phyloP scores from a whole-genome alignment of 2,113 vertebrate species.

The Aythya baeri region DNA sequence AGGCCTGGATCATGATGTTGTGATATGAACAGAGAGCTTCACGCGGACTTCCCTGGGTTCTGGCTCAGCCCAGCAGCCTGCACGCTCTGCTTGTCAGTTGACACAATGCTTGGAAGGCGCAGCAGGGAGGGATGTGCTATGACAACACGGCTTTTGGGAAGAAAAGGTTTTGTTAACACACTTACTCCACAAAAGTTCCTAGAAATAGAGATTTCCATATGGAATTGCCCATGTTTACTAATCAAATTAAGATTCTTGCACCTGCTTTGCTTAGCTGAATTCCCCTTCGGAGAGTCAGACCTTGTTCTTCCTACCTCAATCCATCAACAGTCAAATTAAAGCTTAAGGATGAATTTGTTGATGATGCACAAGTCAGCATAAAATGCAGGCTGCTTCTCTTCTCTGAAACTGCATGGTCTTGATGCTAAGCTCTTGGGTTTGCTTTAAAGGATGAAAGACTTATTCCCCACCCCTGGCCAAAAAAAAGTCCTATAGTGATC shows the following conservation, averaged over 20 bases:
- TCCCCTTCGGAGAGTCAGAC: background rate
- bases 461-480: background rate
- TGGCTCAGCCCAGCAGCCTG: background rate
- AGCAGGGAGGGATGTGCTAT: background rate
- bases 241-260: background rate
- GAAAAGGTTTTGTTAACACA: background rate
- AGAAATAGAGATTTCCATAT: background rate
- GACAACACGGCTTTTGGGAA: background rate
- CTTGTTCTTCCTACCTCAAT: background rate
- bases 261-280: background rate
- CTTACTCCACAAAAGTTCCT: background rate
- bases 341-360: background rate
- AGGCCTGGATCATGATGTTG: background rate
- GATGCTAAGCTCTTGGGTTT: background rate
- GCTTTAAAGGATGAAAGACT: background rate
- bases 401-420: background rate
- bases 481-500: background rate
- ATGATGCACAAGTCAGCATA: background rate
- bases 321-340: background rate
- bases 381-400: background rate
- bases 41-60: background rate
- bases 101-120: background rate
- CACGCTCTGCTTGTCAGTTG: background rate
- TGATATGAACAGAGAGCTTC: background rate
- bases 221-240: background rate